A percentile compares a stretch with the other conserved stretches of the same genome.
Conservation (phyloP, 2,113 vertebrate genomes). For the Scartelaos histophorus region DNA sequence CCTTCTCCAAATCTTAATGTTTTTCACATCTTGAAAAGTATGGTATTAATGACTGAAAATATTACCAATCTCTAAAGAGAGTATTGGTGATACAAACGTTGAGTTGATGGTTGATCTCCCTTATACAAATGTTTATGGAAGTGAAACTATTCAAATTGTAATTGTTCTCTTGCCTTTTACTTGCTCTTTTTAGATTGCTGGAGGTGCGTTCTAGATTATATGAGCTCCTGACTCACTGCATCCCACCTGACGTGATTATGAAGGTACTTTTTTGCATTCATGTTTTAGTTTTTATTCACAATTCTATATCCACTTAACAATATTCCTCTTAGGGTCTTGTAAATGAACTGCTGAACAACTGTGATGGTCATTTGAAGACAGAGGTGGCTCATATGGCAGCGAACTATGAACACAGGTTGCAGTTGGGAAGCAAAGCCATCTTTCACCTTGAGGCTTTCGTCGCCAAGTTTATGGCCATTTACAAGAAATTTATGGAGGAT, state of each 20-base stretch:
- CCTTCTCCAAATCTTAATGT: no score
- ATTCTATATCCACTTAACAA: not conserved
- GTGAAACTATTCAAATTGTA: not conserved
- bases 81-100: not conserved
- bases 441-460: conserved; percentile 98
- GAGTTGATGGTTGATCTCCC: not conserved
- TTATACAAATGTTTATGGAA: not conserved
- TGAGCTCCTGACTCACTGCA: conserved; percentile 95
- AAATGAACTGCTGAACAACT: conserved; percentile 89
- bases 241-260: conserved; percentile 95
- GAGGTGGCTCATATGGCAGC: conserved; percentile 94
- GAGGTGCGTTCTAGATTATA: conserved; percentile 93
- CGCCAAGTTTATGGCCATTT: conserved; percentile 97
- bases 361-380: conserved; percentile 94
- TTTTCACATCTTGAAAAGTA: no score
- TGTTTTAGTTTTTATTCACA: not conserved
- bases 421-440: conserved; percentile 93
- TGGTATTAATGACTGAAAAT: no score
- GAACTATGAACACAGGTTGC: conserved; percentile 92
- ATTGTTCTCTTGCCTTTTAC: not conserved
- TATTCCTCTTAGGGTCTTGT: conserved; percentile 82
- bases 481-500: conserved; percentile 99
- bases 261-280: conserved; percentile 78
- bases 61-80: no score
- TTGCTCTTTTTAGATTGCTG: conserved; percentile 80